phyloP scores from a whole-genome alignment of 92 coral and sea anemone species.

The Heliopora coerulea region DNA sequence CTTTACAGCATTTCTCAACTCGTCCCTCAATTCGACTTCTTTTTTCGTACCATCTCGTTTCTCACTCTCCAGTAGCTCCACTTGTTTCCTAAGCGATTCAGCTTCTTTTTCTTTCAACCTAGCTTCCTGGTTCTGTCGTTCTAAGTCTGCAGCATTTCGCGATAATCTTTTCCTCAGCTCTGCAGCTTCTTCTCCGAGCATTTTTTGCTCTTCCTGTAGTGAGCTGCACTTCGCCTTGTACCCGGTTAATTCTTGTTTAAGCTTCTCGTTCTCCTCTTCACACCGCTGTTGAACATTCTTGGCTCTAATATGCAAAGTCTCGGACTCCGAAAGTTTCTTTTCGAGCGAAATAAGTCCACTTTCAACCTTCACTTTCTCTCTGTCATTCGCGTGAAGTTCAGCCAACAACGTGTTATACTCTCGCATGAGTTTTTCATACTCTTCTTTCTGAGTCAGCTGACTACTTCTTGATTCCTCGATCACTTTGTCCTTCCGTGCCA shows the following conservation, averaged over 20 bases:
- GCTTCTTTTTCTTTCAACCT: conserved; percentile 53
- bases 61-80: conserved; percentile 69
- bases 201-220: conserved; percentile 57
- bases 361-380: conserved; percentile 57
- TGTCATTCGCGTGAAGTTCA: conserved; percentile 65
- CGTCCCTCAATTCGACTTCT: conserved; percentile 59
- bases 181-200: conserved; percentile 39
- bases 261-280: conserved; percentile 70
- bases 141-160: conserved; percentile 27
- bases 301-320: conserved; percentile 61
- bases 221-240: conserved; percentile 46
- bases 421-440: conserved; percentile 11
- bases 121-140: conserved; percentile 8
- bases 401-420: conserved; percentile 29
- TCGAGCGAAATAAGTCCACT: conserved; percentile 65
- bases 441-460: conserved; percentile 3
- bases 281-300: conserved; percentile 63
- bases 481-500: background rate
- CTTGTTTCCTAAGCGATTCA: conserved; percentile 53
- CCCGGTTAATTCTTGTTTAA: conserved; percentile 51
- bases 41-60: conserved; percentile 49
- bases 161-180: conserved; percentile 49
- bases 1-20: conserved; percentile 55
- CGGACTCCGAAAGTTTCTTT: conserved; percentile 71
- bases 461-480: conserved; percentile 3